Conservation (phyloP, 2,888 invertebrate species). For the Apodemia duryi region DNA sequence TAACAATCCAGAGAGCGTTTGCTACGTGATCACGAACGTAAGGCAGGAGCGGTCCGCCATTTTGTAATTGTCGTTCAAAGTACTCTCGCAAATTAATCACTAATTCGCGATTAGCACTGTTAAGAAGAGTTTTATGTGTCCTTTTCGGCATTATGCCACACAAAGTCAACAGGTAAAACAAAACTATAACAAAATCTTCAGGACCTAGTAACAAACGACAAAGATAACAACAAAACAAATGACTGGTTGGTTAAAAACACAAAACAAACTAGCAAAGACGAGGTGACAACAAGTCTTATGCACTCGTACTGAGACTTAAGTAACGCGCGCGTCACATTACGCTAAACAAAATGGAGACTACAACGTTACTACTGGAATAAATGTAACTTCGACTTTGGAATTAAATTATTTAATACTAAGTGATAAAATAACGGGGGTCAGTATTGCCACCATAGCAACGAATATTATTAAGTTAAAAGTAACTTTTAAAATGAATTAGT, state of each 20-base stretch:
- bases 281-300: neutral
- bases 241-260: neutral
- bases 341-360: neutral
- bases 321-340: neutral
- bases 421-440: neutral
- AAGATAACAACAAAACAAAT: neutral
- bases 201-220: neutral
- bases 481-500: neutral
- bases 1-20: neutral
- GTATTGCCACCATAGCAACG: neutral
- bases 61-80: neutral
- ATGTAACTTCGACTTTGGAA: neutral
- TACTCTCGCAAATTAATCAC: neutral
- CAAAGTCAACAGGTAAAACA: neutral
- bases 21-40: neutral
- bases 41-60: neutral
- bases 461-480: neutral
- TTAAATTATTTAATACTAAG: neutral
- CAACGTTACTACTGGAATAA: neutral
- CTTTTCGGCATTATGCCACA: neutral
- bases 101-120: neutral
- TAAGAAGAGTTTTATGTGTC: neutral
- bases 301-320: neutral
- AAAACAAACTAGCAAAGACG: conserved; percentile 1
- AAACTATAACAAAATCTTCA: neutral